Conservation (phyloP, 2,797 vertebrate species). For the Pogonophryne albipinna region DNA sequence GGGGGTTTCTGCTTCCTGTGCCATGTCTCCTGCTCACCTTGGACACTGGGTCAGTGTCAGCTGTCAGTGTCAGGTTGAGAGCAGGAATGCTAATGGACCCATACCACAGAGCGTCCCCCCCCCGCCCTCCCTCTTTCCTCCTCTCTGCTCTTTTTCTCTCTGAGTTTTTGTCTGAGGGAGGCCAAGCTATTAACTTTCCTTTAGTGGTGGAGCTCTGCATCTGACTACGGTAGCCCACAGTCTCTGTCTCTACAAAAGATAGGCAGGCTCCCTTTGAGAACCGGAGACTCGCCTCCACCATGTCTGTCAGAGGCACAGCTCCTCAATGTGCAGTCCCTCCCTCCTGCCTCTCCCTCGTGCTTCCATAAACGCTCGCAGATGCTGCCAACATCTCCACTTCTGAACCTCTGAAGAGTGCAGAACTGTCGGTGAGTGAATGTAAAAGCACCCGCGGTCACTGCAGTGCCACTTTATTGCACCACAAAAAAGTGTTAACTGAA, state of each 20-base stretch:
- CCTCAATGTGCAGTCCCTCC: slow-evolving; percentile 55
- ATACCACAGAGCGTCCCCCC: slow-evolving; percentile 51
- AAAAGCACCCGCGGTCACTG: slow-evolving; percentile 44
- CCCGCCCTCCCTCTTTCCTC: slow-evolving; percentile 17
- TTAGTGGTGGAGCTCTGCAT: slow-evolving; percentile 58
- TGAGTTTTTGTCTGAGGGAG: slow-evolving; percentile 50
- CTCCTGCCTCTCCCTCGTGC: slow-evolving; percentile 38
- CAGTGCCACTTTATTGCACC: slow-evolving; percentile 19
- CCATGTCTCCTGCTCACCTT: slow-evolving; percentile 76
- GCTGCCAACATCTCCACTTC: slow-evolving; percentile 56
- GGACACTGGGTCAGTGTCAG: slow-evolving; percentile 79
- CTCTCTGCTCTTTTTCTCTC: slow-evolving; percentile 36
- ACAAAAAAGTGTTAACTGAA: slow-evolving; percentile 23
- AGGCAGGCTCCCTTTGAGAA: slow-evolving; percentile 66
- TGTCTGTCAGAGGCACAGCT: slow-evolving; percentile 57
- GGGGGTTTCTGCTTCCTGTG: slow-evolving; percentile 77
- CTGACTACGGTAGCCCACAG: slow-evolving; percentile 57
- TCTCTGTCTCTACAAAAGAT: slow-evolving; percentile 63
- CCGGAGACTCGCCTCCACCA: slow-evolving; percentile 45
- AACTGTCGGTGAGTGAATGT: slow-evolving; percentile 45
- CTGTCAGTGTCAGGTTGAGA: slow-evolving; percentile 77
- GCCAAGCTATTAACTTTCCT: slow-evolving; percentile 69
- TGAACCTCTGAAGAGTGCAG: slow-evolving; percentile 54
- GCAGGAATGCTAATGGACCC: slow-evolving; percentile 77
- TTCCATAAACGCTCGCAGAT: slow-evolving; percentile 57